phyloP scores from a whole-genome alignment of 2,888 invertebrate genomes.

The Tolmerus cingulatus region DNA sequence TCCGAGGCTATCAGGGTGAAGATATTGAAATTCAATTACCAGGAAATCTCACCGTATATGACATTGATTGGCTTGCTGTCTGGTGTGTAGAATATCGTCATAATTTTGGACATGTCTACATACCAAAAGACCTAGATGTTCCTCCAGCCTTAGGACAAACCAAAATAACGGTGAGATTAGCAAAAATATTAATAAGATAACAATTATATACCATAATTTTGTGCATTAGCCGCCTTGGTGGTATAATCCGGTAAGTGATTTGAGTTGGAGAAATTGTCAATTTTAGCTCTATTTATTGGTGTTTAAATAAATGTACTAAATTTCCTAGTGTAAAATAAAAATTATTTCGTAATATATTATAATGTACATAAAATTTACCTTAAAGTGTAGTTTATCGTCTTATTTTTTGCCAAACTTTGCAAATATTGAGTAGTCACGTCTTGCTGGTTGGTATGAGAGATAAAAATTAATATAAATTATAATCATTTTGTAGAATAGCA shows the following conservation, averaged over 20 bases:
- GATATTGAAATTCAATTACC: constrained; percentile 91
- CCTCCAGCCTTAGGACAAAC: constrained; percentile 91
- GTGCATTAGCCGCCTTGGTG: constrained; percentile 83
- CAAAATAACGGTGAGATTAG: constrained; percentile 78
- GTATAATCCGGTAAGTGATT: constrained; percentile 87
- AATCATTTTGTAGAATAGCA: no score
- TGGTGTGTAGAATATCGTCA: constrained; percentile 92
- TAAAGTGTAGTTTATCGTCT: neutral
- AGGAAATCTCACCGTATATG: constrained; percentile 83
- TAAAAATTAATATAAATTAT: no score
- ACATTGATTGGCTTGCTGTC: constrained; percentile 90
- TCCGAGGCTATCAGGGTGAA: constrained; percentile 88
- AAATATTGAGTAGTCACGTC: neutral
- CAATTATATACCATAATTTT: constrained; percentile 46
- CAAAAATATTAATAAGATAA: neutral
- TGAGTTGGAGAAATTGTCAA: constrained; percentile 50
- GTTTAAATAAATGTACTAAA: neutral
- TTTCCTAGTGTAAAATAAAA: no score
- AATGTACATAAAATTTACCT: no score
- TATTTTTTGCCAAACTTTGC: neutral
- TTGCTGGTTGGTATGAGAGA: no score
- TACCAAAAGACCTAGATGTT: constrained; percentile 87
- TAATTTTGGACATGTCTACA: constrained; percentile 88
- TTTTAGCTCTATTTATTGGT: neutral
- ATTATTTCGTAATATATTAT: no score